These are phyloP conservation scores for Scaptomyza montana DNA, from an alignment of 1,140 invertebrate species.

Conservation along the genomic window DNA sequence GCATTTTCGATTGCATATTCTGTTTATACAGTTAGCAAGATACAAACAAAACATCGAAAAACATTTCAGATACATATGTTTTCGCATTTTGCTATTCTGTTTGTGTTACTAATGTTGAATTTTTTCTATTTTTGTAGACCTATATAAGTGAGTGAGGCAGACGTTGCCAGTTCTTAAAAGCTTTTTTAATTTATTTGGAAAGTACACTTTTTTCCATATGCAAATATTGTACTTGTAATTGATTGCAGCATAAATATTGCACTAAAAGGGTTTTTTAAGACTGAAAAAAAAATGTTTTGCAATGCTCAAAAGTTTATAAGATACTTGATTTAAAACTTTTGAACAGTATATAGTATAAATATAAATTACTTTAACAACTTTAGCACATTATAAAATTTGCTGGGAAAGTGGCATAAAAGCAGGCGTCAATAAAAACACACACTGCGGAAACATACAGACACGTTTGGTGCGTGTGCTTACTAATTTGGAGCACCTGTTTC, in stretches of 20 bases:
- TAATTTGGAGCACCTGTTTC: slow-evolving; percentile 53
- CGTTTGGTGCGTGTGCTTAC: slow-evolving; percentile 1
- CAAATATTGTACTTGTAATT: background rate
- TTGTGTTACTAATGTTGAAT: slow-evolving; percentile 23
- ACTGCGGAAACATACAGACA: no score
- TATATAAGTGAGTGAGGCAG: background rate
- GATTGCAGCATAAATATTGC: no score
- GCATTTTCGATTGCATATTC: slow-evolving; percentile 27
- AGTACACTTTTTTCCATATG: background rate
- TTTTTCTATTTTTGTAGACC: slow-evolving; percentile 48
- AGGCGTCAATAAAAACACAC: background rate
- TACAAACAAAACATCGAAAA: slow-evolving; percentile 1
- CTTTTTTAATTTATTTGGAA: slow-evolving; percentile 29
- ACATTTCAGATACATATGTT: slow-evolving; percentile 30
- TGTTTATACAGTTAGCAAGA: slow-evolving; percentile 6
- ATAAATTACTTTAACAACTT: background rate
- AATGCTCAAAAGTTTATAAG: no score
- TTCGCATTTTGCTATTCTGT: slow-evolving; percentile 25
- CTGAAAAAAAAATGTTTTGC: no score
- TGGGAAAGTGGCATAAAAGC: no score
- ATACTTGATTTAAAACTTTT: no score
- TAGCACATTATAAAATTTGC: slow-evolving; percentile 13
- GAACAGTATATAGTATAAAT: no score
- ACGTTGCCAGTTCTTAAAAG: slow-evolving; percentile 41
- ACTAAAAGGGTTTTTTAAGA: no score